phyloP scores from a whole-genome alignment of 2,113 vertebrate species.

The Phylloscopus trochiloides region DNA sequence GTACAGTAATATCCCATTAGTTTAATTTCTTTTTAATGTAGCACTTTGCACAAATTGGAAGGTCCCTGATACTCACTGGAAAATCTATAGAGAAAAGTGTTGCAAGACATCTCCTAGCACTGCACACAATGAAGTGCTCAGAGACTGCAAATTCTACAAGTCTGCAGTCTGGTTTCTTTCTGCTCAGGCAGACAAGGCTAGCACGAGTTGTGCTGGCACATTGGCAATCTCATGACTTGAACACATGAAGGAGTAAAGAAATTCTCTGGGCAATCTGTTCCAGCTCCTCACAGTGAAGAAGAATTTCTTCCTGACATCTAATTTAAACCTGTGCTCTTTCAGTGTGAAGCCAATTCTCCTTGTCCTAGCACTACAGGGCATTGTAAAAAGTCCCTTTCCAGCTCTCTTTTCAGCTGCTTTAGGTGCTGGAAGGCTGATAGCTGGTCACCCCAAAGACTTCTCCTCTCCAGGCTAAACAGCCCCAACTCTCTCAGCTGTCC shows the following conservation, averaged over 20 bases:
- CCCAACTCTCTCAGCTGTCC: background rate
- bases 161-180: background rate
- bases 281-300: background rate
- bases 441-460: background rate
- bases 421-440: background rate
- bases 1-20: background rate
- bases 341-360: background rate
- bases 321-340: background rate
- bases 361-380: background rate
- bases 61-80: background rate
- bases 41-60: background rate
- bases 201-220: background rate
- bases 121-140: accelerated
- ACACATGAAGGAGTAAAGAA: background rate
- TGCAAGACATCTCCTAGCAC: background rate
- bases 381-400: background rate
- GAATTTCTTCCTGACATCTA: background rate
- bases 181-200: background rate
- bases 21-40: background rate
- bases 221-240: background rate
- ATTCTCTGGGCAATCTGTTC: background rate
- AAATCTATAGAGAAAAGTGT: background rate
- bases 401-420: background rate
- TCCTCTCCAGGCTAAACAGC: background rate
- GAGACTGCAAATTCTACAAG: background rate